A percentile compares a stretch with the other conserved stretches of the same genome.
phyloP scores from a whole-genome alignment of 2,888 invertebrate species.

The Endotricha flammealis region DNA sequence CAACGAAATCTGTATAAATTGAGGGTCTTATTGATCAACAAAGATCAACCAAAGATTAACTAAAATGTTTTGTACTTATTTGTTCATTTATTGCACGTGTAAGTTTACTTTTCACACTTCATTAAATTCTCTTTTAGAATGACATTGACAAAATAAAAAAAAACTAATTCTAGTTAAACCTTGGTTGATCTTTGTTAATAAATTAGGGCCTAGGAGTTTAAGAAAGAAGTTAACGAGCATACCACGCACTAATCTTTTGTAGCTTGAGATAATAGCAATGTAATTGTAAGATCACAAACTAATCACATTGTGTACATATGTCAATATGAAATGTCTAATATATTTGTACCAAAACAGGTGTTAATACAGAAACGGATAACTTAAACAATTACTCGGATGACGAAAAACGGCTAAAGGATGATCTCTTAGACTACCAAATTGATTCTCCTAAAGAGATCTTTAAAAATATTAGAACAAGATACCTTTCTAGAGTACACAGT shows the following conservation, averaged over 20 bases:
- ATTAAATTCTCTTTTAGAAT: no score
- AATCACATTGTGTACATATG: constrained; percentile 41
- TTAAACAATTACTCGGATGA: constrained; percentile 48
- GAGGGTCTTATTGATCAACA: no score
- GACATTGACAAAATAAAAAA: no score
- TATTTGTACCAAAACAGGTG: constrained; percentile 67
- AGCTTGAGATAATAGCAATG: constrained; percentile 36
- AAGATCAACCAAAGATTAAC: no score
- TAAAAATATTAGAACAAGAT: constrained; percentile 61
- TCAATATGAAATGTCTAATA: constrained; percentile 52
- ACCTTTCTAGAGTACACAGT: constrained; percentile 62
- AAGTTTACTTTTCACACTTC: no score
- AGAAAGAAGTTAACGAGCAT: constrained; percentile 54
- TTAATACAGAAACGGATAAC: constrained; percentile 66
- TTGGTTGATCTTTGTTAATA: no score
- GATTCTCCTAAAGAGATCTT: constrained; percentile 61
- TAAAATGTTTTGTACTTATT: no score
- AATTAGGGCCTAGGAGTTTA: no score
- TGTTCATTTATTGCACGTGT: no score
- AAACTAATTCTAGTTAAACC: no score
- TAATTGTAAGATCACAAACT: constrained; percentile 37
- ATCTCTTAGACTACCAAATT: constrained; percentile 44
- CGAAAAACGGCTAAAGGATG: constrained; percentile 41
- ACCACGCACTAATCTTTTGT: constrained; percentile 66
- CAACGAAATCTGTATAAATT: no score